These are phyloP conservation scores for Mormoops blainvillei DNA, from an alignment of 2,113 vertebrate species.

Conservation along the genomic window DNA sequence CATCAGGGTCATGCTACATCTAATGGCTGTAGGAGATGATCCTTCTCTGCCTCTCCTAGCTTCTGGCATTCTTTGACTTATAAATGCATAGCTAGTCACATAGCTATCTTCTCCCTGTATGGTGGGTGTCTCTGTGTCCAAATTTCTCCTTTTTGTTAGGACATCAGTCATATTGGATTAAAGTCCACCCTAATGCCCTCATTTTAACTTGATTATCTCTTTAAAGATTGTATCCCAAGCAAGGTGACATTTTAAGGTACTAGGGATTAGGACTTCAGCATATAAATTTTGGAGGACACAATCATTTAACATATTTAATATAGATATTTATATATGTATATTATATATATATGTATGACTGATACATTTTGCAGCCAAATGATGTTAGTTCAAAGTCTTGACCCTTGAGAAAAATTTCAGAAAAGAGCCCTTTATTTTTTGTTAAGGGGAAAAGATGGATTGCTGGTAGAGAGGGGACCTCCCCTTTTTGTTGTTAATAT, in stretches of 20 bases:
- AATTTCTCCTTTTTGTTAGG: neutral
- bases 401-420: neutral
- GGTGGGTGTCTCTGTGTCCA: neutral
- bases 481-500: neutral
- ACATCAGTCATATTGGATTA: neutral
- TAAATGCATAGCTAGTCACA: neutral
- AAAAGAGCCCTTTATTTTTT: neutral
- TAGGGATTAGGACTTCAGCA: neutral
- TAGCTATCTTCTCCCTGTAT: neutral
- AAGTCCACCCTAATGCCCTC: neutral
- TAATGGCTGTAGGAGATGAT: neutral
- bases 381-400: neutral
- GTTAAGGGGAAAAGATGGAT: neutral
- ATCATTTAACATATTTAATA: neutral
- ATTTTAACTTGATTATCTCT: slow-evolving; percentile 33
- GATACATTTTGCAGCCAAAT: neutral
- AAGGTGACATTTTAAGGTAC: slow-evolving; percentile 10
- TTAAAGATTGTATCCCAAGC: neutral
- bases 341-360: neutral
- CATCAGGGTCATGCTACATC: neutral
- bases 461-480: neutral
- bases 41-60: neutral
- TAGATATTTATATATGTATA: neutral
- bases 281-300: neutral
- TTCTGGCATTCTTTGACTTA: neutral